A percentile compares a stretch with the other conserved stretches of the same genome.
These are phyloP conservation scores for Plagodis pulveraria DNA, from an alignment of 2,888 invertebrate species.

Conservation along the genomic window DNA sequence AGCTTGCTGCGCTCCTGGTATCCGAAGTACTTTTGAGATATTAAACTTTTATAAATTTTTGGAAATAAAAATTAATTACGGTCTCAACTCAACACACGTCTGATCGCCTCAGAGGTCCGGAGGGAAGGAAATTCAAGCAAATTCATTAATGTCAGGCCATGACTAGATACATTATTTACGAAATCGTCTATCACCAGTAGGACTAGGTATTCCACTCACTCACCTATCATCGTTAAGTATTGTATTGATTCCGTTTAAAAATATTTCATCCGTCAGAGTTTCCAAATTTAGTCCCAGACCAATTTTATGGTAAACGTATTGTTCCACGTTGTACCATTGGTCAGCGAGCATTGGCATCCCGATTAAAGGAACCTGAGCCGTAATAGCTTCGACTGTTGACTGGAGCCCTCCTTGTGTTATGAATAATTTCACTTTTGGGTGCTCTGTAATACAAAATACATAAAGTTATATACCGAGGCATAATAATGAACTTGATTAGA, in stretches of 20 bases:
- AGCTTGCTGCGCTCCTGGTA: too few species aligned
- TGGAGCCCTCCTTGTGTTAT: conserved; percentile 68
- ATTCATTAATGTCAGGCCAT: too few species aligned
- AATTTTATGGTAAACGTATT: conserved; percentile 45
- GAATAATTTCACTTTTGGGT: conserved; percentile 67
- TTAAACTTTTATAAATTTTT: too few species aligned
- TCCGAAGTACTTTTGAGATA: too few species aligned
- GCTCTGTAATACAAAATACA: conserved; percentile 39
- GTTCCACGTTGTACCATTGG: conserved; percentile 57
- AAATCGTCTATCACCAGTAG: neutral
- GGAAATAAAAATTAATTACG: too few species aligned
- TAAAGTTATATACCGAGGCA: neutral
- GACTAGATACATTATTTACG: too few species aligned
- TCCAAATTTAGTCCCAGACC: conserved; percentile 50
- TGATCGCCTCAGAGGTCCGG: too few species aligned
- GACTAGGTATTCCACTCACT: too few species aligned
- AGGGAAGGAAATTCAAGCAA: too few species aligned
- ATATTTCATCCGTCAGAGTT: conserved; percentile 40
- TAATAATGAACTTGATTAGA: neutral
- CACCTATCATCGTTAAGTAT: conserved; percentile 37
- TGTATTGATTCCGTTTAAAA: conserved; percentile 41
- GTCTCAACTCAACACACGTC: too few species aligned
- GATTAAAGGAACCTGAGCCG: conserved; percentile 55
- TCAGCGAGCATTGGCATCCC: conserved; percentile 61
- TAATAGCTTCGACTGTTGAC: conserved; percentile 64